These are phyloP conservation scores for Heliconius hortense DNA, from an alignment of 2,888 invertebrate genomes.

Conservation along the genomic window DNA sequence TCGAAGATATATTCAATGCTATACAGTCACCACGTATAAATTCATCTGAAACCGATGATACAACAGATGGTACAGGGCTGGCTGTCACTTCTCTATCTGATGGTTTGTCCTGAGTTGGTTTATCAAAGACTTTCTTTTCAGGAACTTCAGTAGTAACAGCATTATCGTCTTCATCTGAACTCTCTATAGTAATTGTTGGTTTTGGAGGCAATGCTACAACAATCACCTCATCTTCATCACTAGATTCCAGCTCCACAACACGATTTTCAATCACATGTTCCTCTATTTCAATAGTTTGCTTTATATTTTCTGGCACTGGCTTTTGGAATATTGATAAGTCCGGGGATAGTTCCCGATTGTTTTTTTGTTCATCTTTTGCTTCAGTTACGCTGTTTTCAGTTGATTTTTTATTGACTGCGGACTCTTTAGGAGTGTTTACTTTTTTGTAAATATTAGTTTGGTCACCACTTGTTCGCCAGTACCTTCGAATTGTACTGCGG, in stretches of 20 bases:
- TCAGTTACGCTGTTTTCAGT: conserved; percentile 43
- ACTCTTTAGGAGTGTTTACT: conserved; percentile 52
- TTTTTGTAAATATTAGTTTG: conserved; percentile 55
- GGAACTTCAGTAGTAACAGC: conserved; percentile 41
- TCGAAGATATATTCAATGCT: conserved; percentile 75
- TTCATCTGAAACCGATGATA: conserved; percentile 77
- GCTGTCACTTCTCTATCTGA: conserved; percentile 60
- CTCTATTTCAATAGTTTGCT: conserved; percentile 64
- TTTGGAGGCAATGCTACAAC: conserved; percentile 74
- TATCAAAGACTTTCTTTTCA: conserved; percentile 36
- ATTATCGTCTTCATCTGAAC: conserved; percentile 75
- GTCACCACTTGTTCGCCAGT: conserved; percentile 67
- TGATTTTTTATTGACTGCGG: conserved; percentile 44
- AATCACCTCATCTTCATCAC: conserved; percentile 77
- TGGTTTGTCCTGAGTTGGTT: conserved; percentile 49
- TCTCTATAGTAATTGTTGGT: conserved; percentile 76
- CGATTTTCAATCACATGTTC: conserved; percentile 55
- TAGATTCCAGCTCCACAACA: conserved; percentile 63
- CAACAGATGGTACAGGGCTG: conserved; percentile 75
- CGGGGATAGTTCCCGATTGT: conserved; percentile 47
- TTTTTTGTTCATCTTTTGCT: conserved; percentile 61
- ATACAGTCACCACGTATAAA: conserved; percentile 77
- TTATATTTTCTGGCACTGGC: conserved; percentile 58
- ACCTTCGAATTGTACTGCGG: conserved; percentile 65
- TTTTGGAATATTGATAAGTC: conserved; percentile 65